Conservation (phyloP, 37 sponge, comb jelly and placozoan genomes). For the Cliona cf. orientalis region DNA sequence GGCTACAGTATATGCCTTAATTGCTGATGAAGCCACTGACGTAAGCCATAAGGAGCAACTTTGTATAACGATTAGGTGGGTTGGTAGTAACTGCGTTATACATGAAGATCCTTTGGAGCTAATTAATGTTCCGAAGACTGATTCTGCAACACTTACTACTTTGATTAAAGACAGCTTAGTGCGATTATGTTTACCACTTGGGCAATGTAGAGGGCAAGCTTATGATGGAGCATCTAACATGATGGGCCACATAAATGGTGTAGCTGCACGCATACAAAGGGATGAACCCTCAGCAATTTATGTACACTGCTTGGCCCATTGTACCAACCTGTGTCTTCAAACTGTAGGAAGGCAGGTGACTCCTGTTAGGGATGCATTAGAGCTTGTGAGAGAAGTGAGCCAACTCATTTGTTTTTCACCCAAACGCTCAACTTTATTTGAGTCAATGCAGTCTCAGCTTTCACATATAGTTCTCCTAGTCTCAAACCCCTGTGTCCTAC, state of each 20-base stretch:
- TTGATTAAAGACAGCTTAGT: slow-evolving; percentile 38
- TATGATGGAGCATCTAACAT: slow-evolving; percentile 75
- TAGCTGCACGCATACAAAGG: slow-evolving; percentile 20
- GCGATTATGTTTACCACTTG: slow-evolving; percentile 35
- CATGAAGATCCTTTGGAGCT: slow-evolving; percentile 56
- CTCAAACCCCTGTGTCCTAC: slow-evolving; percentile 64
- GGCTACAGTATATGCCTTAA: slow-evolving; percentile 35
- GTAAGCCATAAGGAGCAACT: slow-evolving; percentile 50
- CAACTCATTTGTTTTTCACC: slow-evolving; percentile 44
- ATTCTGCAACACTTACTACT: slow-evolving; percentile 36
- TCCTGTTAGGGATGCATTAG: slow-evolving; percentile 47
- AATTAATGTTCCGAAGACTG: slow-evolving; percentile 66
- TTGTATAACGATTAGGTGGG: slow-evolving; percentile 65
- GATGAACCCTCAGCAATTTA: slow-evolving; percentile 46
- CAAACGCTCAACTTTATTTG: slow-evolving; percentile 48
- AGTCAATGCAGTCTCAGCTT: slow-evolving; percentile 21
- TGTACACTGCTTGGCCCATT: slow-evolving; percentile 53
- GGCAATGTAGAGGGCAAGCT: slow-evolving; percentile 53
- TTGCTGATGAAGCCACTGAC: slow-evolving; percentile 74
- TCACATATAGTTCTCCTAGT: slow-evolving; percentile 15
- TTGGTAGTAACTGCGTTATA: slow-evolving; percentile 37
- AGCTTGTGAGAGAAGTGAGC: slow-evolving; percentile 42
- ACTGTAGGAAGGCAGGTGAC: background rate
- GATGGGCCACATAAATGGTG: slow-evolving; percentile 50
- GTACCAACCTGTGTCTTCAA: slow-evolving; percentile 34